A percentile compares a stretch with the other conserved stretches of the same genome.
phyloP scores from a whole-genome alignment of 35 echinoderm and acorn worm genomes.

The Diadema setosum region DNA sequence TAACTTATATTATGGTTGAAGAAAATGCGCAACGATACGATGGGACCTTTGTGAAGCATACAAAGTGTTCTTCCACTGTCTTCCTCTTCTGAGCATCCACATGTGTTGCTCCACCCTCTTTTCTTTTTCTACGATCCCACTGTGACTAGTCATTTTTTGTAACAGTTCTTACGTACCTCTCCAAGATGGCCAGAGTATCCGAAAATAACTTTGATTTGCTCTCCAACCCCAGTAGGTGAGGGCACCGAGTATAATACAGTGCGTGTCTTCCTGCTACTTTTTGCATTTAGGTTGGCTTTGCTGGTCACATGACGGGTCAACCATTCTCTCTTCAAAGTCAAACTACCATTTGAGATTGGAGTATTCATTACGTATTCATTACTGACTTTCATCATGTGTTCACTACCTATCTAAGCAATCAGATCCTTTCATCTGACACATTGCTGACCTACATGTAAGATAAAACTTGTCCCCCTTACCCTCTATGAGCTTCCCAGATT shows the following conservation, averaged over 20 bases:
- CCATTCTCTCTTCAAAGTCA: slow-evolving; percentile 39
- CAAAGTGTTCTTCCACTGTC: neutral
- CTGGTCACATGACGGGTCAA: neutral
- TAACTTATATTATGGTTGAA: no score
- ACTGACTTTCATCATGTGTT: neutral
- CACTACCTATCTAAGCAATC: neutral
- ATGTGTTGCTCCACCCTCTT: slow-evolving; percentile 1
- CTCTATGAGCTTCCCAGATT: neutral
- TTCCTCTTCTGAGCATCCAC: neutral
- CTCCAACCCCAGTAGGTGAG: neutral
- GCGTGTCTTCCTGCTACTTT: neutral
- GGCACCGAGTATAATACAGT: neutral
- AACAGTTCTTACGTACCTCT: neutral
- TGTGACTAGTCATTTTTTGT: neutral
- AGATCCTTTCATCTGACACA: neutral
- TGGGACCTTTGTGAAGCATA: slow-evolving; percentile 38
- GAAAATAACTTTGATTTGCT: slow-evolving; percentile 16
- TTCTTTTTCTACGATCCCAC: slow-evolving; percentile 7
- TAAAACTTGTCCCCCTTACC: neutral
- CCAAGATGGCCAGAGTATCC: slow-evolving; percentile 2
- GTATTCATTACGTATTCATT: neutral
- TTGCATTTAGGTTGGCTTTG: neutral
- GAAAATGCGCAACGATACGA: no score
- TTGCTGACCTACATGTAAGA: neutral
- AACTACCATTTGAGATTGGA: no score